A percentile compares a stretch with the other conserved stretches of the same genome.
These are phyloP conservation scores for Strix aluco DNA, from an alignment of 2,113 vertebrate genomes.

Conservation along the genomic window DNA sequence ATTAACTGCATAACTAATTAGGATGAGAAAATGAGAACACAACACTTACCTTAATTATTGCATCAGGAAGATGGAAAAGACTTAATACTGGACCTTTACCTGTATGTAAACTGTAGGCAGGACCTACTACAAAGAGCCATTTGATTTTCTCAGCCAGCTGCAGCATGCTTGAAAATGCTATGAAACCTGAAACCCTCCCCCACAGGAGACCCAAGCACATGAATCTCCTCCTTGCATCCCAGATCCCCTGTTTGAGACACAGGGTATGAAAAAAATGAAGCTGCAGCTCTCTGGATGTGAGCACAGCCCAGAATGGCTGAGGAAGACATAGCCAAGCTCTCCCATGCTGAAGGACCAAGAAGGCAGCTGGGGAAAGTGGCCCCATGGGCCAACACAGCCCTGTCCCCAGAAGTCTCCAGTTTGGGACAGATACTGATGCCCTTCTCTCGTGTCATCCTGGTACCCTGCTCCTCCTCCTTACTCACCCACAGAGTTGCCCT, in stretches of 20 bases:
- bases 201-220: background rate
- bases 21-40: background rate
- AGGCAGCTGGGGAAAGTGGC: background rate
- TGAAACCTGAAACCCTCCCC: no score
- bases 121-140: no score
- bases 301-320: no score
- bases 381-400: fast-evolving
- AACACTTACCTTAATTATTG: background rate
- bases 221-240: background rate
- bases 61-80: background rate
- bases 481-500: slow-evolving; percentile 87
- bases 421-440: background rate
- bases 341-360: background rate
- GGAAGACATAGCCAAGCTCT: background rate
- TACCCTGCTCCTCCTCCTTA: background rate
- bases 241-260: background rate
- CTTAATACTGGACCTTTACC: background rate
- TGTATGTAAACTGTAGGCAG: background rate
- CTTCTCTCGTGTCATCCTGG: background rate
- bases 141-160: no score
- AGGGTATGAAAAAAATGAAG: background rate
- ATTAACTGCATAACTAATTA: background rate
- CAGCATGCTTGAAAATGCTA: no score
- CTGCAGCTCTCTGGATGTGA: background rate
- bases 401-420: background rate